A percentile compares a stretch with the other conserved stretches of the same genome.
These are phyloP conservation scores for Copidosoma aretas DNA, from an alignment of 2,888 invertebrate genomes.

Conservation along the genomic window DNA sequence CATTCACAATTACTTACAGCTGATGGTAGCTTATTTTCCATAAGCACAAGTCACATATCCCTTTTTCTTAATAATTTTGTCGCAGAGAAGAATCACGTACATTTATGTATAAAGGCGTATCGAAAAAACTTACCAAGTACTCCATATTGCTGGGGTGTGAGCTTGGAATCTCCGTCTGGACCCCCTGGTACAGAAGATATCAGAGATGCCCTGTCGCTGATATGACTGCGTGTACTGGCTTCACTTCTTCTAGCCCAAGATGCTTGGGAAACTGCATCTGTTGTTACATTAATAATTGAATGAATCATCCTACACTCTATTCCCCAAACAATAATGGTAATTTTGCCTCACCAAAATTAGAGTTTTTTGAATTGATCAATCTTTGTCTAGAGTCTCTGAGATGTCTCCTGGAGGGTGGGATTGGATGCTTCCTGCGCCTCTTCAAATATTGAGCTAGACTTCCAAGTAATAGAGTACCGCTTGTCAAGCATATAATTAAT, in stretches of 20 bases:
- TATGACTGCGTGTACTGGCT: constrained; percentile 58
- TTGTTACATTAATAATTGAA: background rate
- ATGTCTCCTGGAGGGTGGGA: constrained; percentile 52
- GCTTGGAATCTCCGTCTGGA: constrained; percentile 69
- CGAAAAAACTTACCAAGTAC: constrained; percentile 76
- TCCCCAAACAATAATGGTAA: background rate
- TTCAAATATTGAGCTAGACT: constrained; percentile 82
- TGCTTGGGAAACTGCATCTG: constrained; percentile 58
- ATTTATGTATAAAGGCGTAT: background rate
- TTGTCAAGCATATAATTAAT: constrained; percentile 75
- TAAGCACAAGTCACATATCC: too few relatives aligned
- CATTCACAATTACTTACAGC: too few relatives aligned
- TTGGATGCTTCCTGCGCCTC: constrained; percentile 65
- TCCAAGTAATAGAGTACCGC: constrained; percentile 83
- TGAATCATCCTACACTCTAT: background rate
- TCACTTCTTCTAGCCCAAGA: constrained; percentile 60
- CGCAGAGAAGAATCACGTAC: too few relatives aligned
- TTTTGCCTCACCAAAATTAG: constrained; percentile 57
- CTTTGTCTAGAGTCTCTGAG: constrained; percentile 56
- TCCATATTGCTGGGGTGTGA: constrained; percentile 87
- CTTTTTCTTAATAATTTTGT: too few relatives aligned
- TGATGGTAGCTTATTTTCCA: too few relatives aligned
- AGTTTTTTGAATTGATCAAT: constrained; percentile 53
- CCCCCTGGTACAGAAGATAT: constrained; percentile 59
- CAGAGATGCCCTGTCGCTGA: constrained; percentile 58